A percentile compares a stretch with the other conserved stretches of the same genome.
phyloP scores from a whole-genome alignment of 2,113 vertebrate species.

The Pelodiscus sinensis region DNA sequence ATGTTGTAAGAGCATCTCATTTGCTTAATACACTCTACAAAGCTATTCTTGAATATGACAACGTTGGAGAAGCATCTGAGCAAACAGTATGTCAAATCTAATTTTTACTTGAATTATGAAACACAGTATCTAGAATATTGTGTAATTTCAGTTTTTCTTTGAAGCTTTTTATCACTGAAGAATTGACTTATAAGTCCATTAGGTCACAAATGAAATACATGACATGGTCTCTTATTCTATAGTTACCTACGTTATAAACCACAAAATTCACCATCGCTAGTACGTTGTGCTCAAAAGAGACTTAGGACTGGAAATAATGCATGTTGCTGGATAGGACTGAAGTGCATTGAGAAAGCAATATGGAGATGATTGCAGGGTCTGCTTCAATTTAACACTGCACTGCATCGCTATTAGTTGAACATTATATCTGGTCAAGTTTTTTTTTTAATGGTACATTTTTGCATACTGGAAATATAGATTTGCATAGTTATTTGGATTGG shows the following conservation, averaged over 20 bases:
- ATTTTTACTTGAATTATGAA: not conserved
- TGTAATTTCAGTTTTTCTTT: not conserved
- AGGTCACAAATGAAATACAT: not conserved
- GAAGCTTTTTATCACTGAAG: not conserved
- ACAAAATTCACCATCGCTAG: not conserved
- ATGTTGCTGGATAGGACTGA: not conserved
- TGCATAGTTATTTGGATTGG: not conserved
- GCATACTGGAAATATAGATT: not conserved
- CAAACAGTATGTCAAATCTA: conserved; percentile 84
- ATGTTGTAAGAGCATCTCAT: conserved; percentile 95
- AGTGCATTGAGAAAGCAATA: not conserved
- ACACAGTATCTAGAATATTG: not conserved
- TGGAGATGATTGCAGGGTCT: not conserved
- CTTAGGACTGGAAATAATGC: not conserved
- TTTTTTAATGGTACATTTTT: not conserved
- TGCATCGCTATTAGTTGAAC: not conserved
- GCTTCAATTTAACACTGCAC: not conserved
- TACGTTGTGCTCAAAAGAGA: not conserved
- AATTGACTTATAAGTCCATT: not conserved
- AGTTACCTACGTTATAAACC: not conserved
- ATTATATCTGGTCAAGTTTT: not conserved
- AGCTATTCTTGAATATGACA: conserved; percentile 96
- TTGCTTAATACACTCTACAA: conserved; percentile 97
- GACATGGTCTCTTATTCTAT: not conserved
- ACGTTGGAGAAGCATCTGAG: conserved; percentile 93